phyloP scores from a whole-genome alignment of 1,140 invertebrate genomes.

The Agrypnia vestita region DNA sequence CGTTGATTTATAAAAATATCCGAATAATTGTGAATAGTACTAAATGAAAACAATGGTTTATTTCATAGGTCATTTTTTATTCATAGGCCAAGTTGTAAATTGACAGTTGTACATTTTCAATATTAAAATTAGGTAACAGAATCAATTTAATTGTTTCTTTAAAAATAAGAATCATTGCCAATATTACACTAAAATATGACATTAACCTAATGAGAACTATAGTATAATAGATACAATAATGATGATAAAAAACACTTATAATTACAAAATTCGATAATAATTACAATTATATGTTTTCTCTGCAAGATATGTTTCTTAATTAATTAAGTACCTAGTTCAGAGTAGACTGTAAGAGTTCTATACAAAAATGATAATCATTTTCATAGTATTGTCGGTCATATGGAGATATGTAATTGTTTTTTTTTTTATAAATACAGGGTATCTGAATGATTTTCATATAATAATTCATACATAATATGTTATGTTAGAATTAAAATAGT shows the following conservation, averaged over 20 bases:
- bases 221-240: conserved; percentile 27
- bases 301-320: conserved; percentile 8
- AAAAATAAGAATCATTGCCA: conserved; percentile 47
- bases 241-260: conserved; percentile 41
- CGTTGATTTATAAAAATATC: too few relatives aligned
- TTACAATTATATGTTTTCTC: conserved; percentile 1
- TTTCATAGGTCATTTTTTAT: conserved; percentile 52
- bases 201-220: conserved; percentile 30
- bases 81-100: conserved; percentile 60
- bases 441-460: too few relatives aligned
- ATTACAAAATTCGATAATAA: conserved; percentile 8
- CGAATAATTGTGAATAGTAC: too few relatives aligned
- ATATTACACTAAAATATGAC: conserved; percentile 25
- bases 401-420: conserved; percentile 15
- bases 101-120: conserved; percentile 59
- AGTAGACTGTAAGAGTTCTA: neutral
- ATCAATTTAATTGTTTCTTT: conserved; percentile 49
- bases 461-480: too few relatives aligned
- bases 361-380: conserved; percentile 19
- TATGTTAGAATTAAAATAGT: too few relatives aligned
- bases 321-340: neutral
- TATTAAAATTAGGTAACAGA: conserved; percentile 61
- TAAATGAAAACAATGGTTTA: neutral
- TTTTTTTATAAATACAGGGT: too few relatives aligned
- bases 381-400: conserved; percentile 24